Evolutionary conservation across 92 coral and sea anemone genomes (phyloP).

Genomic region (Epizoanthus fatuus): DNA sequence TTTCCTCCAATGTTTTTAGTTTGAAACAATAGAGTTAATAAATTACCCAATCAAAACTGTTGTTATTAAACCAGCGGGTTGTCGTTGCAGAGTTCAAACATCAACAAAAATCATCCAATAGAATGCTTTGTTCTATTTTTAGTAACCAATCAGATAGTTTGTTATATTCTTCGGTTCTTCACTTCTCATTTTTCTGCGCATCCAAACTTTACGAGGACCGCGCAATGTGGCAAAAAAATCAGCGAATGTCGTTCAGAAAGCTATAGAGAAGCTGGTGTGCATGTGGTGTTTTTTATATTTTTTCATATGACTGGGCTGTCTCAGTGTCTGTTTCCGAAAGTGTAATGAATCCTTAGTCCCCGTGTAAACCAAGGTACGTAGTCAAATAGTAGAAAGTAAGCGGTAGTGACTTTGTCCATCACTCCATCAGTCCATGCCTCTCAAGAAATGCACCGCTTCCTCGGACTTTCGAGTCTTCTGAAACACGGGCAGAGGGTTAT

Average conservation of each 20-base stretch:
- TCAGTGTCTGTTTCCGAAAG: slow-evolving; percentile 31
- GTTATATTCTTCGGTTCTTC: slow-evolving; percentile 4
- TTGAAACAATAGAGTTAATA: neutral
- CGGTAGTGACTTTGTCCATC: neutral
- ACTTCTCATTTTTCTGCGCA: slow-evolving; percentile 36
- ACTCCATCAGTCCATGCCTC: too few relatives aligned
- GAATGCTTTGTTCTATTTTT: neutral
- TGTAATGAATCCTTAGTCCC: slow-evolving; percentile 5
- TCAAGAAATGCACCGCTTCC: neutral
- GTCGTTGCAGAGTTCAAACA: slow-evolving; percentile 23
- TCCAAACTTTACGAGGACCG: slow-evolving; percentile 25
- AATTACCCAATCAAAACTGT: slow-evolving; percentile 56
- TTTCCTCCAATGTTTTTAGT: neutral
- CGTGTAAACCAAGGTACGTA: slow-evolving; percentile 38
- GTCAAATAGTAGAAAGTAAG: neutral
- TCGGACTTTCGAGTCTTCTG: neutral
- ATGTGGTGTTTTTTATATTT: slow-evolving; percentile 8
- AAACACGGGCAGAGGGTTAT: slow-evolving; percentile 8
- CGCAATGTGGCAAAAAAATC: slow-evolving; percentile 50
- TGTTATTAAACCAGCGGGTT: slow-evolving; percentile 29
- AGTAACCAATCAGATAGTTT: slow-evolving; percentile 5
- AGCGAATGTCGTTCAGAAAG: slow-evolving; percentile 1
- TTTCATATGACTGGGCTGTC: neutral
- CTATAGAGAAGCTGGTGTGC: neutral
- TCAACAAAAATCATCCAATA: slow-evolving; percentile 47